A percentile compares a stretch with the other conserved stretches of the same genome.
Evolutionary conservation across 2,113 vertebrate genomes (phyloP).

Genomic region (Pelecanoides urinatrix): DNA sequence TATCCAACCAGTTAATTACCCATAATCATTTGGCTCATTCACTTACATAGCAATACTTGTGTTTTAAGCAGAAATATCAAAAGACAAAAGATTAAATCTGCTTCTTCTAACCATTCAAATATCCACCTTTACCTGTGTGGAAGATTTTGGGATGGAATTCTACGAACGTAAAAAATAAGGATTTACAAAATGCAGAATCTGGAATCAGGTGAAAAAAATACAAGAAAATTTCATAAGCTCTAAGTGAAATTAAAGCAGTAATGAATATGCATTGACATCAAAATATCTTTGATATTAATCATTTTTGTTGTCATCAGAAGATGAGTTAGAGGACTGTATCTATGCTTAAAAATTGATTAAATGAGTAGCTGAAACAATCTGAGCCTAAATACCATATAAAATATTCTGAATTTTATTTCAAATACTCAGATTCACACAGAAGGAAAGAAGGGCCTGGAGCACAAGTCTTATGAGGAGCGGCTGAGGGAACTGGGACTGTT

Average conservation of each 20-base stretch:
- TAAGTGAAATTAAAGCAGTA: neutral
- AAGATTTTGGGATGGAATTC: neutral
- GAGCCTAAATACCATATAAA: neutral
- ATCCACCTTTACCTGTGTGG: neutral
- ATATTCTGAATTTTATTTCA: neutral
- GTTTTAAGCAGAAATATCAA: slow-evolving; percentile 22
- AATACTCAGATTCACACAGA: neutral
- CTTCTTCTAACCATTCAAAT: neutral
- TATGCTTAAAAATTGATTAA: neutral
- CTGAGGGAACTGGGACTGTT: too few relatives aligned
- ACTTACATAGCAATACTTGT: neutral
- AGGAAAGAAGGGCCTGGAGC: too few relatives aligned
- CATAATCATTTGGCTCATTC: slow-evolving; percentile 48
- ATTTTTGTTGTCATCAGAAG: neutral
- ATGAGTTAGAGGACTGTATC: neutral
- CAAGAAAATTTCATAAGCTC: neutral
- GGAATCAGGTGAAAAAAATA: neutral
- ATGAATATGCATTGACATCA: neutral
- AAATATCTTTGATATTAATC: neutral
- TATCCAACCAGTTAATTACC: slow-evolving; percentile 47
- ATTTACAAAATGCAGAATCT: neutral
- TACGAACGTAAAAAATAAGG: neutral
- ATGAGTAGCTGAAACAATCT: neutral
- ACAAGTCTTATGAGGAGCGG: too few relatives aligned
- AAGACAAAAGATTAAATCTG: neutral